These are phyloP conservation scores for Musca vetustissima DNA, from an alignment of 1,140 invertebrate species.

Conservation along the genomic window DNA sequence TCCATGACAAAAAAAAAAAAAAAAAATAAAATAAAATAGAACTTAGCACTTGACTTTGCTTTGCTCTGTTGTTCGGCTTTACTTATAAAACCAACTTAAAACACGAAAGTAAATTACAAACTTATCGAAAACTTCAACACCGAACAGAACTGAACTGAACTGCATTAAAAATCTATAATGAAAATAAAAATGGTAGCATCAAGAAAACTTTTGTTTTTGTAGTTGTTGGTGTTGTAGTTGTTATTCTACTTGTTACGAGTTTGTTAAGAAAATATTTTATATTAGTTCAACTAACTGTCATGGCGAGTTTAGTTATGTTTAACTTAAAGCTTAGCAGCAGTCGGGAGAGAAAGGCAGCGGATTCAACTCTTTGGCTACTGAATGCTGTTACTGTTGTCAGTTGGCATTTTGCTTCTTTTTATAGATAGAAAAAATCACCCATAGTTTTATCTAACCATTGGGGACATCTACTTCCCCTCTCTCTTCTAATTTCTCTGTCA, in stretches of 20 bases:
- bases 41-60: neutral
- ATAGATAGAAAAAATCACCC: no score
- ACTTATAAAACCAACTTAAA: constrained; percentile 5
- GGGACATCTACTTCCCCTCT: no score
- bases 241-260: neutral
- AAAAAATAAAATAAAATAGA: no score
- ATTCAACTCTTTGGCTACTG: neutral
- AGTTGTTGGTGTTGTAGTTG: no score
- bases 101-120: neutral
- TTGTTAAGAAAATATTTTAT: neutral
- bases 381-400: neutral
- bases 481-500: no score
- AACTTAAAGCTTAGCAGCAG: constrained; percentile 6
- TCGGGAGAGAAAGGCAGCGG: no score
- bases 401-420: no score
- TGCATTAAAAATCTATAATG: neutral
- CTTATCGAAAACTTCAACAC: constrained; percentile 1
- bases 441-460: no score
- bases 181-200: neutral
- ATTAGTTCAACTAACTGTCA: constrained; percentile 21
- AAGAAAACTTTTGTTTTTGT: neutral
- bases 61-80: no score
- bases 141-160: no score
- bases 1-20: no score
- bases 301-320: constrained; percentile 9